Base-by-base conservation (phyloP, 2,797 vertebrate genomes). In the Bradypus variegatus region DNA sequence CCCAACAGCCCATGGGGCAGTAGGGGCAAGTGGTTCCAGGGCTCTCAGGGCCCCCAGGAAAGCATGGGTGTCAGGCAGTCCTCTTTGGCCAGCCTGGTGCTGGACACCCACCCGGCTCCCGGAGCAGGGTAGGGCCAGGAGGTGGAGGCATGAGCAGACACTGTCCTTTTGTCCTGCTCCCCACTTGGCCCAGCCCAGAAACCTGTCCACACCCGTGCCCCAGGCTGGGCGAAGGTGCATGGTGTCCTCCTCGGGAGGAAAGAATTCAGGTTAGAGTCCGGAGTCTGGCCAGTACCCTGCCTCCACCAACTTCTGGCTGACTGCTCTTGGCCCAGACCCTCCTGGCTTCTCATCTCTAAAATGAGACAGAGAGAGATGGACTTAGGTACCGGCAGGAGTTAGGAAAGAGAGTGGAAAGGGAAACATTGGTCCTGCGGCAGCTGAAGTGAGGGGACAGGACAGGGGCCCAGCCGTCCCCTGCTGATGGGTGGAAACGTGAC, bases 101-200 rank as follows among this genome's bases (percentile, higher is more conserved):
- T 67, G 95, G 95, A 84, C 86, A 95, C 93, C 85, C 58, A 79
- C 82, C 90, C 1, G 27, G 76, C 90, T 94, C 85, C 85, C 0
- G 3, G 31, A 87, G 88, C 45, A 82, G 86, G 93, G 90, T 41
- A 89, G 94, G 90, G 88, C 89, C 72, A 33, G 70, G 83, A 88
- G 58, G 18, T n/a, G 64, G 78, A 94, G 81, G 88, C 81, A 67
- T 31, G 91, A 89, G 38, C 58, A 94, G 87, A 96, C 96, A 96
- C 95, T 95, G 79, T 81, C 91, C 95, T 94, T 96, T 96, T 96
- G 90, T 55, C 89, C 88, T 88, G 89, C 69, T 90, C 77, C 94
- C 90, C 86, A 88, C 6, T 5, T 48, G 38, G 88, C 95, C 94
- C 94, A 89, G 94, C 95, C 94, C 94, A 82, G 93, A 96, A 96